Conservation (phyloP, 2,113 vertebrate species). For the Chaetodon trifascialis region DNA sequence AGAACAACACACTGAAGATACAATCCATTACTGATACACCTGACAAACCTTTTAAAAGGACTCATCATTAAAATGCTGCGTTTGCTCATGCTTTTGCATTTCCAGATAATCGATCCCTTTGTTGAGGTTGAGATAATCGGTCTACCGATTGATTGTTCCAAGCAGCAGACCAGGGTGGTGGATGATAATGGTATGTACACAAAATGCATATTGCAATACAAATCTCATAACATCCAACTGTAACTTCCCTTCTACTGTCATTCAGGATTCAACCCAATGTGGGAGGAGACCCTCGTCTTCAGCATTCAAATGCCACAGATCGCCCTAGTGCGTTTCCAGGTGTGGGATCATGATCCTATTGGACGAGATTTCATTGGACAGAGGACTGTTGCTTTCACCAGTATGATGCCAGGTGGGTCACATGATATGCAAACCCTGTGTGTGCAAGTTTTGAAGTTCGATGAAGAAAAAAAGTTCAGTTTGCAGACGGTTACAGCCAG, state of each 20-base stretch:
- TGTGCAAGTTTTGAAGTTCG: background rate
- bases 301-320: conserved; percentile 93
- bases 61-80: background rate
- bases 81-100: conserved; percentile 22
- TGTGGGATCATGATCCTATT: conserved; percentile 97
- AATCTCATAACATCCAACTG: background rate
- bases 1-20: conserved; percentile 3
- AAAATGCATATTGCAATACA: background rate
- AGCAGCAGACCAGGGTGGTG: conserved; percentile 95
- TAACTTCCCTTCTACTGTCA: background rate
- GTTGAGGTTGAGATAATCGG: conserved; percentile 98
- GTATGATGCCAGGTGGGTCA: conserved; percentile 93
- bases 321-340: conserved; percentile 92
- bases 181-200: conserved; percentile 92
- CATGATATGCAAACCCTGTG: background rate
- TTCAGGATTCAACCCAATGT: conserved; percentile 97
- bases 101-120: conserved; percentile 96
- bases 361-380: conserved; percentile 96
- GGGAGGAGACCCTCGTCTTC: conserved; percentile 97
- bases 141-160: conserved; percentile 92
- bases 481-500: background rate
- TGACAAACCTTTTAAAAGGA: background rate
- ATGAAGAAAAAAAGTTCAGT: background rate
- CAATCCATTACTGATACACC: background rate
- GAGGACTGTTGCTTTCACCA: conserved; percentile 92